phyloP scores from a whole-genome alignment of 2,888 invertebrate species.

The Chrysotoxum bicinctum region DNA sequence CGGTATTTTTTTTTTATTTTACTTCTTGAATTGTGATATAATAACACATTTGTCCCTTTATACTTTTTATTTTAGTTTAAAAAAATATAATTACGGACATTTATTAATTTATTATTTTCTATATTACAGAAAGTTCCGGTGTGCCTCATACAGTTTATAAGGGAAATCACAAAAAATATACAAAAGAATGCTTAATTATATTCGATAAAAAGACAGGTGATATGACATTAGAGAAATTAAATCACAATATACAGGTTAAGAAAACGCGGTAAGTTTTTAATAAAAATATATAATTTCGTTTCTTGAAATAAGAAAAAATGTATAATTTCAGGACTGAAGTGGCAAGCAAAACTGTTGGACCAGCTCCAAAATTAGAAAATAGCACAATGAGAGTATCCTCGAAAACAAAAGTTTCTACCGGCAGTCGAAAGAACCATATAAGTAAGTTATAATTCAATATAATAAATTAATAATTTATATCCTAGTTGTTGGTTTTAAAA shows the following conservation, averaged over 20 bases:
- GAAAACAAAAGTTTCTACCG: slow-evolving; percentile 84
- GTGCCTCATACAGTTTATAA: slow-evolving; percentile 96
- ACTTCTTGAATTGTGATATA: not conserved
- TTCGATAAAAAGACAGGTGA: slow-evolving; percentile 96
- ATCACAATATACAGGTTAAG: slow-evolving; percentile 95
- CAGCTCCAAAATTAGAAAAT: slow-evolving; percentile 80
- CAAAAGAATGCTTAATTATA: slow-evolving; percentile 95
- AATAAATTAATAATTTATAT: too few species aligned
- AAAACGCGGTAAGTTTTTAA: slow-evolving; percentile 90
- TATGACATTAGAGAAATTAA: slow-evolving; percentile 95
- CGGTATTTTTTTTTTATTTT: not conserved
- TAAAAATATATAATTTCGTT: slow-evolving; percentile 10
- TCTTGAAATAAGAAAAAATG: too few species aligned
- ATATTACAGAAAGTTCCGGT: slow-evolving; percentile 90
- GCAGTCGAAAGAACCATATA: slow-evolving; percentile 82
- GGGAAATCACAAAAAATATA: slow-evolving; percentile 94
- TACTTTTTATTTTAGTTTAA: not conserved
- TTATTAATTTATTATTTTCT: slow-evolving; percentile 40
- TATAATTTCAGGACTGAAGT: slow-evolving; percentile 78
- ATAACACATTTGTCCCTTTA: not conserved
- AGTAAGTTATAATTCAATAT: slow-evolving; percentile 75
- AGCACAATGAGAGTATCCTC: slow-evolving; percentile 85
- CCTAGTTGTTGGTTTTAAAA: too few species aligned
- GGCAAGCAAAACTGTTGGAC: slow-evolving; percentile 78
- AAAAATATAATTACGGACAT: not conserved